Evolutionary conservation across 2,888 invertebrate species (phyloP), one percentile per base, ranked within the genome.

Genomic region (Sesia bembeciformis): DNA sequence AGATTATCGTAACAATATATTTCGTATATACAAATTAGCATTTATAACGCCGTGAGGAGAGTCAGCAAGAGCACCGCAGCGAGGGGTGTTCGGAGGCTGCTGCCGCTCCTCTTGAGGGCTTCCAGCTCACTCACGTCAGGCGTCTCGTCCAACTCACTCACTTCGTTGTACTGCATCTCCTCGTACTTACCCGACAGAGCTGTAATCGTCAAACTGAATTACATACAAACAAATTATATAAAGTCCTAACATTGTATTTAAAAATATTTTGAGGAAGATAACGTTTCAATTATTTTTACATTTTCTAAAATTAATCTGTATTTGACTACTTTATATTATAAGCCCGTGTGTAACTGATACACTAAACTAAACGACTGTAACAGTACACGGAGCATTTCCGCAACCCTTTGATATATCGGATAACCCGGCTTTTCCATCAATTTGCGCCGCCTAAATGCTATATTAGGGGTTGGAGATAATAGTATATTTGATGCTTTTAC

Each of bases 161-260:
- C 73, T 62, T 88, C 88, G 62, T 85, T 88, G 76, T 88, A 87
- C 68, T 85, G 86, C 81, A 83, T 82, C 64, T 89, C 89, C 59
- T 88, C 89, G 58, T 80, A 88, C 61, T 87, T 87, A 53, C 89
- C 87, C 61, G 88, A 83, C 61, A 88, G 66, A 56, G 89, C 89
- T 89, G 84, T 54, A 74, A 78, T 23, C 23, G 23, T 23, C 2
- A 23, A 23, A 23, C 23, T 23, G 23, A 23, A 23, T 1, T 23
- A 23, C 23, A 23, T 23, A 23, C 2, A n/a, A n/a, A 23, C 23
- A 23, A 1, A 23, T 23, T 23, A 23, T 23, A 23, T 23, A 23
- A 23, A 1, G 23, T 23, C 23, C 23, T 23, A 23, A 23, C 23
- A 23, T 23, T 23, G 23, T 23, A 23, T 23, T 23, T 23, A 23